phyloP scores from a whole-genome alignment of 64 coral and sea anemone species.

The Trachythela sp. region DNA sequence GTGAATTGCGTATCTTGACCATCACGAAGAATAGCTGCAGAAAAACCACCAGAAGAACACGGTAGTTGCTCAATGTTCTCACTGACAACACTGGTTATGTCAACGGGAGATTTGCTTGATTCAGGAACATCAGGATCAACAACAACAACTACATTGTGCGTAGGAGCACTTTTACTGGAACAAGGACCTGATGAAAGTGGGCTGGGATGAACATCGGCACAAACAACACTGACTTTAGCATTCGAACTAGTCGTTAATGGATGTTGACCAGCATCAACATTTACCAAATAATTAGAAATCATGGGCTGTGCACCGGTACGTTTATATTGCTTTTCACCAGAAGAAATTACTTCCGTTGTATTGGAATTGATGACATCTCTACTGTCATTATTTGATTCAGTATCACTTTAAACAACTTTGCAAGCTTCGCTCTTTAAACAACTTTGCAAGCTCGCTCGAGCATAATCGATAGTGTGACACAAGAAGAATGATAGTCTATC shows the following conservation, averaged over 20 bases:
- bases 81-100: neutral
- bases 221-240: neutral
- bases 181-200: neutral
- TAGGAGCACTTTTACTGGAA: neutral
- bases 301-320: neutral
- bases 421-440: no score
- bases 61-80: neutral
- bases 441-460: neutral
- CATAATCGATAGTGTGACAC: constrained; percentile 30
- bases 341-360: neutral
- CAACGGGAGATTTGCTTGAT: neutral
- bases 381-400: neutral
- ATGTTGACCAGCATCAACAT: neutral
- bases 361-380: neutral
- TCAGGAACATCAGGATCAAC: neutral
- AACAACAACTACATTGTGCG: neutral
- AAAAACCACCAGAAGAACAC: neutral
- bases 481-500: constrained; percentile 44
- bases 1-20: neutral
- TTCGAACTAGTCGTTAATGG: neutral
- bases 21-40: neutral
- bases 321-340: neutral
- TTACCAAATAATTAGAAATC: neutral
- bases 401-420: neutral
- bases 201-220: neutral